phyloP scores from a whole-genome alignment of 2,113 vertebrate species.

The Pholis gunnellus region DNA sequence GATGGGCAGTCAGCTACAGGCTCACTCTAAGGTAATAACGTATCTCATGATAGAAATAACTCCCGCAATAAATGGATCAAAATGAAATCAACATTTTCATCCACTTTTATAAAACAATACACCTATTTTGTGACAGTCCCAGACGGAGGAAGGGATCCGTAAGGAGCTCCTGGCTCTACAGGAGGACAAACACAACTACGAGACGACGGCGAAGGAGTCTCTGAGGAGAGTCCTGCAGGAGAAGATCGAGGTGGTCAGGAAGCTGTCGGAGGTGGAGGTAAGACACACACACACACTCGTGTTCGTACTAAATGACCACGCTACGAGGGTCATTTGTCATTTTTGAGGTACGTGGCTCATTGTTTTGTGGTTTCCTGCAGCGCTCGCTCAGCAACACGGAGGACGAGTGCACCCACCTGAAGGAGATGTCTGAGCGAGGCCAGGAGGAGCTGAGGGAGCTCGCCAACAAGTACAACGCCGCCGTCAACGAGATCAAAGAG shows the following conservation, averaged over 20 bases:
- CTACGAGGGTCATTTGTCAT: not conserved
- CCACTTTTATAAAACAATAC: not conserved
- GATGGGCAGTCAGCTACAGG: conserved; percentile 98
- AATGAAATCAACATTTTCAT: not conserved
- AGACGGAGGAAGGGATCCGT: conserved; percentile 96
- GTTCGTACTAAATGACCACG: no score
- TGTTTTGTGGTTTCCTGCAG: conserved; percentile 69
- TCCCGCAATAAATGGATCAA: not conserved
- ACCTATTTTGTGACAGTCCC: conserved; percentile 84
- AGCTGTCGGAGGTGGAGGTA: conserved; percentile 99
- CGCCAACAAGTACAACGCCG: conserved; percentile 97
- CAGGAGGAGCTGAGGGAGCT: conserved; percentile 97
- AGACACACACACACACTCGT: not conserved
- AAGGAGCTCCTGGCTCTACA: conserved; percentile 97
- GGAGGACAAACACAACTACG: conserved; percentile 99
- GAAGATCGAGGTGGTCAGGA: conserved; percentile 98
- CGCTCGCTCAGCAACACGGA: conserved; percentile 97
- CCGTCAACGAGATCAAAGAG: conserved; percentile 98
- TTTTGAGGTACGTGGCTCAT: not conserved
- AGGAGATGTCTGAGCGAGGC: conserved; percentile 96
- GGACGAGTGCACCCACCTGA: conserved; percentile 99
- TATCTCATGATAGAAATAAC: not conserved
- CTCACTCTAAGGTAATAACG: conserved; percentile 91
- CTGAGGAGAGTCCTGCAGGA: conserved; percentile 99
- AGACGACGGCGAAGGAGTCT: conserved; percentile 99